Conservation (phyloP, 2,888 invertebrate genomes). For the Meghimatium bilineatum region DNA sequence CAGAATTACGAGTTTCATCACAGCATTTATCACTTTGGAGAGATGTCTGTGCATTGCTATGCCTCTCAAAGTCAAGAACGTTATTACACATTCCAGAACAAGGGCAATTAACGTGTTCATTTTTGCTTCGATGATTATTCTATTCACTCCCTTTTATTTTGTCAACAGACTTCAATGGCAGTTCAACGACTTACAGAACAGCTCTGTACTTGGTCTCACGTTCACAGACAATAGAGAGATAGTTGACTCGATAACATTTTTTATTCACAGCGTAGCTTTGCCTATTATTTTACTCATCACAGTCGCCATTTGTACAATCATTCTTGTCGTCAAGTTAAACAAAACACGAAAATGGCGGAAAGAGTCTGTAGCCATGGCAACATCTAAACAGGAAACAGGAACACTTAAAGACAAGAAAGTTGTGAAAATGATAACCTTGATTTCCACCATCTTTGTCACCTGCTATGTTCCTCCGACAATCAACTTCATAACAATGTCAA, state of each 20-base stretch:
- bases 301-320: not conserved
- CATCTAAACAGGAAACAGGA: not conserved
- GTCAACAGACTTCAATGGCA: not conserved
- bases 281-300: not conserved
- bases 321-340: not conserved
- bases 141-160: not conserved
- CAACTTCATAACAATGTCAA: not conserved
- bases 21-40: slow-evolving; percentile 4
- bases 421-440: not conserved
- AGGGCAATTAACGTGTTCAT: not conserved
- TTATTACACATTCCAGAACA: not conserved
- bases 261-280: not conserved
- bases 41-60: slow-evolving; percentile 8
- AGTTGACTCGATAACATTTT: not conserved
- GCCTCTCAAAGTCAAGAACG: slow-evolving; percentile 7
- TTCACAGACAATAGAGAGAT: not conserved
- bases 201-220: not conserved
- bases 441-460: not conserved
- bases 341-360: not conserved
- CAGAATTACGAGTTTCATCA: not conserved
- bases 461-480: not conserved
- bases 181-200: not conserved
- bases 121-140: not conserved
- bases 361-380: too few species aligned
- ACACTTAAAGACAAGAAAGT: not conserved